Percentiles rank a stretch among this genome's conserved stretches.
These are phyloP conservation scores for Melanotaenia parkinsoni DNA, from an alignment of 2,797 vertebrate species.

Conservation along the genomic window DNA sequence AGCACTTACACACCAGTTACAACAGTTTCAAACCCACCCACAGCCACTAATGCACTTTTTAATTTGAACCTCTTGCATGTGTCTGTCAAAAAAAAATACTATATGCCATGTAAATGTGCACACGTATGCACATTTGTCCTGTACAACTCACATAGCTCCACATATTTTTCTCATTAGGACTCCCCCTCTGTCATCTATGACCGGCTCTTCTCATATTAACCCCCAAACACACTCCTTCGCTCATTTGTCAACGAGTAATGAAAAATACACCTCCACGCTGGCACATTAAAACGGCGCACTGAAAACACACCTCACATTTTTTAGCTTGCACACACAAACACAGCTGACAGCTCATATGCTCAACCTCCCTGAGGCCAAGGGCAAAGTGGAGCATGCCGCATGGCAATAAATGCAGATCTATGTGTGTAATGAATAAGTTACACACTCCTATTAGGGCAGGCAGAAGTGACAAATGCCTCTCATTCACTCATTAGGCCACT, in stretches of 20 bases:
- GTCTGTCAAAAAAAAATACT: constrained; percentile 11
- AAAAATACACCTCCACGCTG: constrained; percentile 46
- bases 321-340: background rate
- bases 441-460: constrained; percentile 73
- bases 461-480: constrained; percentile 78
- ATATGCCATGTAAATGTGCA: constrained; percentile 13
- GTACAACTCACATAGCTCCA: constrained; percentile 46
- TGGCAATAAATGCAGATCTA: constrained; percentile 60
- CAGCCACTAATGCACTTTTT: constrained; percentile 64
- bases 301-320: constrained; percentile 7
- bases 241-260: constrained; percentile 49
- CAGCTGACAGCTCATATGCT: constrained; percentile 34
- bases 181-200: constrained; percentile 37
- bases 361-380: constrained; percentile 54
- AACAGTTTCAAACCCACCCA: constrained; percentile 64
- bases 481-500: constrained; percentile 79
- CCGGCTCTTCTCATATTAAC: constrained; percentile 56
- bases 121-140: constrained; percentile 33
- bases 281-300: background rate
- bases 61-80: constrained; percentile 57
- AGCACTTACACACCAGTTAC: constrained; percentile 61
- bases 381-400: constrained; percentile 17
- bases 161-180: constrained; percentile 49
- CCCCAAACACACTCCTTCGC: constrained; percentile 35
- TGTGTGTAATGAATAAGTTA: constrained; percentile 80